A percentile compares a stretch with the other conserved stretches of the same genome.
phyloP scores from a whole-genome alignment of 2,113 vertebrate species.

The Choloepus hoffmanni region DNA sequence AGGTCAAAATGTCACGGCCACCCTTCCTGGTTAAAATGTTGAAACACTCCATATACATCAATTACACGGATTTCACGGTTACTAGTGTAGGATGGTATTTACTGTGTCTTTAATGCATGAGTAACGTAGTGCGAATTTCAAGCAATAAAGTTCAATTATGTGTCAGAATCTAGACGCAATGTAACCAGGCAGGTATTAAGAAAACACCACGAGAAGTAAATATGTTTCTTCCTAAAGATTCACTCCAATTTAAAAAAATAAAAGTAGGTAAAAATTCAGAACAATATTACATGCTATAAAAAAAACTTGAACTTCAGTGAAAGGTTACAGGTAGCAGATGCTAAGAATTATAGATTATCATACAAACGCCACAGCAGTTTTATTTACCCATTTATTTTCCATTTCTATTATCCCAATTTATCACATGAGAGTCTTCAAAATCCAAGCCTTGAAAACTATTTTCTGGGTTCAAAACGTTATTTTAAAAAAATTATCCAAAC shows the following conservation, averaged over 20 bases:
- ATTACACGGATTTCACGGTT: neutral
- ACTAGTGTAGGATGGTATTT: neutral
- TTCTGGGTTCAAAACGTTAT: neutral
- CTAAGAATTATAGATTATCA: neutral
- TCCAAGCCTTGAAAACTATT: neutral
- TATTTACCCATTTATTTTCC: no score
- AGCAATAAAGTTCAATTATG: neutral
- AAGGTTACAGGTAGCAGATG: neutral
- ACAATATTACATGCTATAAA: neutral
- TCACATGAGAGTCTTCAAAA: neutral
- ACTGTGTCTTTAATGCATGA: neutral
- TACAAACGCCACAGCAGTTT: neutral
- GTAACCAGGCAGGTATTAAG: neutral
- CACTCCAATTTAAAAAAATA: slow-evolving; percentile 1
- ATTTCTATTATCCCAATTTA: neutral
- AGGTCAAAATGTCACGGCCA: neutral
- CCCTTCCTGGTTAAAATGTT: neutral
- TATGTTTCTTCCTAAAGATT: neutral
- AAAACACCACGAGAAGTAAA: neutral
- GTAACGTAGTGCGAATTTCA: neutral
- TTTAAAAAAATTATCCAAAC: neutral
- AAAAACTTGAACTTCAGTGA: slow-evolving; percentile 18
- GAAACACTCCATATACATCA: neutral
- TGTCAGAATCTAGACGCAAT: neutral
- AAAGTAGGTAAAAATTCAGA: neutral